Percentiles rank a stretch among this genome's conserved stretches.
Conservation (phyloP, 1,140 invertebrate species). For the Cydia fagiglandana region DNA sequence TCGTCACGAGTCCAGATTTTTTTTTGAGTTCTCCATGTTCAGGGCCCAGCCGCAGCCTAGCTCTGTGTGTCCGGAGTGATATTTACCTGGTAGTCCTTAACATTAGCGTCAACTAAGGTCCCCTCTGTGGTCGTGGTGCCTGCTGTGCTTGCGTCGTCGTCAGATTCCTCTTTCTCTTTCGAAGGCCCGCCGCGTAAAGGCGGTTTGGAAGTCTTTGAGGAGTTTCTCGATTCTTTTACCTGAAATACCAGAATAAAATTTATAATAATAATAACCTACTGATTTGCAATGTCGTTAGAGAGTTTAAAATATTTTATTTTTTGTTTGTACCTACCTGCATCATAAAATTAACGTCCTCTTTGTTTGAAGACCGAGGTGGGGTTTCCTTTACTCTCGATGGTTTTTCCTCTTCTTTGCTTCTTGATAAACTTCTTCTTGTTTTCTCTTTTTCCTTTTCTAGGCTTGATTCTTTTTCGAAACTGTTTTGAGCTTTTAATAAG, state of each 20-base stretch:
- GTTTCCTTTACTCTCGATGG: slow-evolving; percentile 38
- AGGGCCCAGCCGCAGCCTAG: no score
- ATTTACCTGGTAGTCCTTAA: slow-evolving; percentile 72
- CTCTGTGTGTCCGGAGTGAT: slow-evolving; percentile 7
- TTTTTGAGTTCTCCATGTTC: no score
- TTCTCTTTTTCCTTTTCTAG: slow-evolving; percentile 75
- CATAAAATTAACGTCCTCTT: slow-evolving; percentile 81
- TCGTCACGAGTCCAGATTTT: no score
- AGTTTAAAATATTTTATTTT: no score
- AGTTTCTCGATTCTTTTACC: slow-evolving; percentile 63
- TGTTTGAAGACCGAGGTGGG: slow-evolving; percentile 38
- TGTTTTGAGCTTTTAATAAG: slow-evolving; percentile 79
- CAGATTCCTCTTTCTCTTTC: slow-evolving; percentile 69
- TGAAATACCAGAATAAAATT: slow-evolving; percentile 35
- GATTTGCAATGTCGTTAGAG: no score
- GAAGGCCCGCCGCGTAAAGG: slow-evolving; percentile 69
- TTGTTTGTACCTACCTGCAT: slow-evolving; percentile 73
- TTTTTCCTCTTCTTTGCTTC: slow-evolving; percentile 75
- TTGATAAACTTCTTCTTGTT: slow-evolving; percentile 64
- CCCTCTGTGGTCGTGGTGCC: slow-evolving; percentile 72
- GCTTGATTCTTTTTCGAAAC: slow-evolving; percentile 79
- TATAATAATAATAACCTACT: no score
- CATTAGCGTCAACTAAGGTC: slow-evolving; percentile 69
- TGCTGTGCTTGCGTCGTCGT: slow-evolving; percentile 71
- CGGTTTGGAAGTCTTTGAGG: slow-evolving; percentile 57